A percentile compares a stretch with the other conserved stretches of the same genome.
phyloP scores from a whole-genome alignment of 2,113 vertebrate species.

The Carollia perspicillata region DNA sequence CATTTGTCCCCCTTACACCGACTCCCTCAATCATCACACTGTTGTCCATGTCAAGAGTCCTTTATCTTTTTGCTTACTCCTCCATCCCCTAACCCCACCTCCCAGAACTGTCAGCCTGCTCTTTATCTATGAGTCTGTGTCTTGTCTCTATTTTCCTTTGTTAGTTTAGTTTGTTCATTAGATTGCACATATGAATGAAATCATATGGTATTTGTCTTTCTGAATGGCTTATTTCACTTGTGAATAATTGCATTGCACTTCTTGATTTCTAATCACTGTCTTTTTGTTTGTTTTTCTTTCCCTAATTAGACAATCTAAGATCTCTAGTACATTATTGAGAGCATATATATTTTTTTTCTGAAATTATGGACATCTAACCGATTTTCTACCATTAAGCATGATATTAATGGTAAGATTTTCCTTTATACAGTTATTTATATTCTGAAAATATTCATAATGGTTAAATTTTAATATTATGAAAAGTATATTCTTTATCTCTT shows the following conservation, averaged over 20 bases:
- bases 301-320: background rate
- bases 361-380: background rate
- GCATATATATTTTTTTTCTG: background rate
- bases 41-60: too few species aligned
- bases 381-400: background rate
- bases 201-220: too few species aligned
- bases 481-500: background rate
- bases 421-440: background rate
- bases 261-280: background rate
- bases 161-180: background rate
- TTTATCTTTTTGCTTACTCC: too few species aligned
- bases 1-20: too few species aligned
- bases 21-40: background rate
- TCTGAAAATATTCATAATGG: background rate
- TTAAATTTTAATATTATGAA: background rate
- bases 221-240: background rate
- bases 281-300: background rate
- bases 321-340: background rate
- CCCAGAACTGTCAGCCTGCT: too few species aligned
- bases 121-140: too few species aligned
- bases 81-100: background rate
- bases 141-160: too few species aligned
- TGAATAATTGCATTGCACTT: background rate
- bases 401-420: background rate
- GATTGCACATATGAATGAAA: too few species aligned